Evolutionary conservation across 2,797 vertebrate genomes (phyloP).

Genomic region (Hoplostethus mediterraneus): DNA sequence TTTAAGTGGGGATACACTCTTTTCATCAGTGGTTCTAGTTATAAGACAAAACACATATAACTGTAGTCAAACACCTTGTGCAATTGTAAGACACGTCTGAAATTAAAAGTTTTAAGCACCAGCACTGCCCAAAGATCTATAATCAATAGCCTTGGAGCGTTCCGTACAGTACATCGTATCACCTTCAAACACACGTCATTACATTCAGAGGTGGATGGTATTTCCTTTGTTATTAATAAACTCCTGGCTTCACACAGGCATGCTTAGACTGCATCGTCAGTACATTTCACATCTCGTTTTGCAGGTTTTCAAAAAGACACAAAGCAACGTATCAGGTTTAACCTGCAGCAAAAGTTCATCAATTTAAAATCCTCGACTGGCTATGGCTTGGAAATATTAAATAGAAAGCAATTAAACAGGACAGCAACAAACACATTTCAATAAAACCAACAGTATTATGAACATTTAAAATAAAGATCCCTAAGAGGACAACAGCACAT

Average conservation of each 20-base stretch:
- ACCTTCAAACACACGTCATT: background rate
- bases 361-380: constrained; percentile 6
- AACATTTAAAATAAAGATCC: background rate
- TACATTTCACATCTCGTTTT: background rate
- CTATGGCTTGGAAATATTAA: constrained; percentile 40
- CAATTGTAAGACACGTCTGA: background rate
- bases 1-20: no score
- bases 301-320: background rate
- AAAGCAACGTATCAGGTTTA: background rate
- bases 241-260: background rate
- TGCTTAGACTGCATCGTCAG: background rate
- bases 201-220: constrained; percentile 47
- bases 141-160: background rate
- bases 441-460: background rate
- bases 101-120: background rate
- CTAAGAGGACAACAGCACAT: background rate
- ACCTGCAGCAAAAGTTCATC: constrained; percentile 16
- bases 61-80: background rate
- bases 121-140: constrained; percentile 11
- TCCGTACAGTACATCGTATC: background rate
- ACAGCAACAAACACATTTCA: constrained; percentile 1
- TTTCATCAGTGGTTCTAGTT: no score
- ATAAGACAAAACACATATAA: no score
- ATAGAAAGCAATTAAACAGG: constrained; percentile 2
- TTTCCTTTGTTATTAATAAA: constrained; percentile 4